A percentile compares a stretch with the other conserved stretches of the same genome.
These are phyloP conservation scores for Myiothlypis coronata DNA, from an alignment of 2,797 vertebrate species.

Conservation along the genomic window DNA sequence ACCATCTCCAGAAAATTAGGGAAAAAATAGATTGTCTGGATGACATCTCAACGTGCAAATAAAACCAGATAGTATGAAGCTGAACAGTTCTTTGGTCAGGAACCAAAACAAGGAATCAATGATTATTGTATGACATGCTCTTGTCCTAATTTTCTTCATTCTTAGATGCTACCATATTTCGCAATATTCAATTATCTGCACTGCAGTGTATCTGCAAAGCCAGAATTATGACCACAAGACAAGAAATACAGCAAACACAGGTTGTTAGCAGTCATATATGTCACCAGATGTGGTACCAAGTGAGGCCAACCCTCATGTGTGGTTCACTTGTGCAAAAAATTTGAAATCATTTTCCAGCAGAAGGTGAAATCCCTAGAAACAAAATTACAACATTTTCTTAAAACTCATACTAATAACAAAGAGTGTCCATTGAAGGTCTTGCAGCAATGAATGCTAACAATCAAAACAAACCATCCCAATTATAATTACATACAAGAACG, in stretches of 20 bases:
- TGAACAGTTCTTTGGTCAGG: neutral
- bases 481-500: neutral
- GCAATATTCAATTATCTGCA: neutral
- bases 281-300: neutral
- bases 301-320: neutral
- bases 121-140: neutral
- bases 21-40: neutral
- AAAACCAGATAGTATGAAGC: neutral
- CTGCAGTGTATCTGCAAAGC: neutral
- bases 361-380: neutral
- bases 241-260: rapidly evolving
- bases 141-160: neutral
- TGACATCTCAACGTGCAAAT: neutral
- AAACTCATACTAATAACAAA: neutral
- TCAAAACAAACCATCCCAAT: neutral
- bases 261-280: neutral
- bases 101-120: neutral
- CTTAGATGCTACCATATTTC: neutral
- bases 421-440: neutral
- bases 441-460: neutral
- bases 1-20: neutral
- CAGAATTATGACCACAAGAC: neutral
- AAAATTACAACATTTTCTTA: neutral
- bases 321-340: neutral
- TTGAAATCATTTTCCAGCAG: neutral